These are phyloP conservation scores for Riparia riparia DNA, from an alignment of 2,113 vertebrate genomes.

Conservation along the genomic window DNA sequence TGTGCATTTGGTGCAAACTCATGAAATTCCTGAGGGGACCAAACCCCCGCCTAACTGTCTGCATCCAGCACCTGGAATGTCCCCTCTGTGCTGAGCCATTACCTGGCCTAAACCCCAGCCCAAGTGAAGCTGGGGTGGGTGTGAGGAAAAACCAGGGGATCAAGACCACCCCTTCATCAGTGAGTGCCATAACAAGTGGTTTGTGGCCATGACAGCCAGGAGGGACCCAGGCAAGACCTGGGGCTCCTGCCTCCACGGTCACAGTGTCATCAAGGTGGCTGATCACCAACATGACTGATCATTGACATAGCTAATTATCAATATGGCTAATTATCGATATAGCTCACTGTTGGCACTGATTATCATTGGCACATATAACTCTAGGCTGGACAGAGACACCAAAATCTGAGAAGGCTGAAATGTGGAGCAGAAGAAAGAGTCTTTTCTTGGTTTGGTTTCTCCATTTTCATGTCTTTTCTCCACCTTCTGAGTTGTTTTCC, in stretches of 20 bases:
- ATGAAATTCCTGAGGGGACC: not conserved
- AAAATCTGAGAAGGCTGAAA: not conserved
- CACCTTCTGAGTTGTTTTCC: accelerated
- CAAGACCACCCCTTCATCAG: not conserved
- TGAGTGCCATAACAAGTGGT: accelerated
- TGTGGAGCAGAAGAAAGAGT: not conserved
- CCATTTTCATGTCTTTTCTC: not conserved
- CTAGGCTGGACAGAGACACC: not conserved
- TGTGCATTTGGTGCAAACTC: not conserved
- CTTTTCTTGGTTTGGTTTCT: not conserved
- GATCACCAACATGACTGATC: not conserved
- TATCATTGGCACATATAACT: not conserved
- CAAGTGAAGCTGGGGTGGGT: accelerated
- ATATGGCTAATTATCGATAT: accelerated
- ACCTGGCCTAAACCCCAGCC: not conserved
- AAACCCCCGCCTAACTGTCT: accelerated
- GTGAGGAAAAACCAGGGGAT: not conserved
- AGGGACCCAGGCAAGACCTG: not conserved
- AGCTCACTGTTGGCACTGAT: accelerated
- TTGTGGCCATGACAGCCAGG: not conserved
- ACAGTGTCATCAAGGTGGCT: not conserved
- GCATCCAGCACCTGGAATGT: not conserved
- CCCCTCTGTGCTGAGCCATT: not conserved
- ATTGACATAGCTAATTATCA: accelerated
- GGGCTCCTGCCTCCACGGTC: not conserved